A percentile compares a stretch with the other conserved stretches of the same genome.
Conservation (phyloP, 1,140 invertebrate genomes). For the Euura saliciscinereae region DNA sequence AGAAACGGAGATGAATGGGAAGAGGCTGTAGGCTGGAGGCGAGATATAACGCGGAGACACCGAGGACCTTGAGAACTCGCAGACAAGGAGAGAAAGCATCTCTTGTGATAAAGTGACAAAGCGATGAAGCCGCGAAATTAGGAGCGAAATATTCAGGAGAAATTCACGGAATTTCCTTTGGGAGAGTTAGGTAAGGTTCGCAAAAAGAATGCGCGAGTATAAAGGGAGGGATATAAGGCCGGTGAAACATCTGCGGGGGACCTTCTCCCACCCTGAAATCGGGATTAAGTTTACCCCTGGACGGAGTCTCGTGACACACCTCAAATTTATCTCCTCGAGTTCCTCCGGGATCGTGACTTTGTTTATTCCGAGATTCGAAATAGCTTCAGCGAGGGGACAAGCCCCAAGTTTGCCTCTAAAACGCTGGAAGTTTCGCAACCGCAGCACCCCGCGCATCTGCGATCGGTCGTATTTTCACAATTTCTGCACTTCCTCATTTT, state of each 20-base stretch:
- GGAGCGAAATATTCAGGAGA: conserved; percentile 29
- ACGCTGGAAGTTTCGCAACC: no score
- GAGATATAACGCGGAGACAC: no score
- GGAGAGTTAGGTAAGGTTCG: conserved; percentile 17
- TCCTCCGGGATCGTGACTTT: not conserved
- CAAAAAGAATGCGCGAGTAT: no score
- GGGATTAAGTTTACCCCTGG: not conserved
- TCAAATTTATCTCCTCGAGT: not conserved
- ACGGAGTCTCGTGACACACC: no score
- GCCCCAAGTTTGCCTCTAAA: no score
- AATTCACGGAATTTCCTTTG: conserved; percentile 30
- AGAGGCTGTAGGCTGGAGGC: not conserved
- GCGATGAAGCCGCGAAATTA: conserved; percentile 25
- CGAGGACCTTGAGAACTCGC: not conserved
- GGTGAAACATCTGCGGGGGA: no score
- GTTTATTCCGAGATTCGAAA: not conserved
- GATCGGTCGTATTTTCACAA: no score
- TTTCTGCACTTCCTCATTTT: no score
- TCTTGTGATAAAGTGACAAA: conserved; percentile 13
- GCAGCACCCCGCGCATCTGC: no score
- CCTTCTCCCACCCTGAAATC: not conserved
- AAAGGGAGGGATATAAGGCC: no score
- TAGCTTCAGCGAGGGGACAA: no score
- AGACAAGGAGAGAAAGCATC: not conserved
- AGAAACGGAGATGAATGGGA: not conserved